Base-by-base conservation (phyloP, 2,113 vertebrate genomes). In the Colius striatus region DNA sequence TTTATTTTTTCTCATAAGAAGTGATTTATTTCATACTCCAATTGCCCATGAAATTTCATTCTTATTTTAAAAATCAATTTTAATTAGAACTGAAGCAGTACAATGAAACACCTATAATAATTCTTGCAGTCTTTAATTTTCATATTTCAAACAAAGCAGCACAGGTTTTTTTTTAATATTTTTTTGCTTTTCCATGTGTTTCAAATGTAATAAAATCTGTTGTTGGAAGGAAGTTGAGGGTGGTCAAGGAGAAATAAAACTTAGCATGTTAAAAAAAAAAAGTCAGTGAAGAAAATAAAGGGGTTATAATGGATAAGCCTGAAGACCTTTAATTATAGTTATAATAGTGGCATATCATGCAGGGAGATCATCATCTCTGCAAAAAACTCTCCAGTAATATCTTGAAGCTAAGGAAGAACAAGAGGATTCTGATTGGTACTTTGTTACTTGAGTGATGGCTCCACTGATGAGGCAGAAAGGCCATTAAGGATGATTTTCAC, bases 381-480 rank as follows among this genome's bases (percentile, higher is more conserved):
- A 81, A 75, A 98, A 97, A 87, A 32, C 66, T 94, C 88, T 87
- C 91, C 82, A 90, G 89, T 81, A 96, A 93, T 96, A 97, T 93
- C 89, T 96, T 91, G 71, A 92, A 97, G 84, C 60, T 95, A 94
- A 96, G 97, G 91, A 94, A 67, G 95, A 97, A 97, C 87, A 97
- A 97, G 92, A 95, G 91, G 25, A 87, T 72, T 72, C 95, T 97
- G 97, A 98, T 96, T 97, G 96, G 81, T 87, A 97, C 90, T 98
- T 97, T 96, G 85, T 97, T 97, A 91, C 82, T 91, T 93, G 93
- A 97, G 96, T 95, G 43, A 70, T 94, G 60, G 57, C 57, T 77
- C 62, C 76, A 93, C 84, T 97, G 96, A 97, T 97, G 97, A 97
- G 79, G 72, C 74, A 97, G 92, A 97, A 97, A 97, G 86, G 84